Evolutionary conservation across 2,888 invertebrate species (phyloP), one percentile per base, ranked within the genome.

Genomic region (Podotricha telesiphe): DNA sequence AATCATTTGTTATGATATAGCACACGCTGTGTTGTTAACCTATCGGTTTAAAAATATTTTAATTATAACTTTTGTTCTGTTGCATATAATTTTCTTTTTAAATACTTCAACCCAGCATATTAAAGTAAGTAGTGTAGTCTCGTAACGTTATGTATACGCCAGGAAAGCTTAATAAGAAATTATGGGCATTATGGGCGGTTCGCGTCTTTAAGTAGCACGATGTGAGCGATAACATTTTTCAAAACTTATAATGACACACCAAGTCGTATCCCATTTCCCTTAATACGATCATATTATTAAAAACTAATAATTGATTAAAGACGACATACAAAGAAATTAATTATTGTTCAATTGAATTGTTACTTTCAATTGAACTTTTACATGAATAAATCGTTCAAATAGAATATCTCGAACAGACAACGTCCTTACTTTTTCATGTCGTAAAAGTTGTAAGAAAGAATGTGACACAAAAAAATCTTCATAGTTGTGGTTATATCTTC

Each of bases 371-470:
- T 51, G 48, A 15, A 37, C 4, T 37, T 15, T 64, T 53, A 50
- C 20, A 19, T 42, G 10, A 55, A 19, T 34, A 56, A 47, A 47
- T 47, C 15, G n/a, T 65, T 55, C 34, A 56, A 59, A 15, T 61
- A 15, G 45, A 47, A 61, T 34, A 65, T 53, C 19, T 50, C 68
- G 50, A 50, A 65, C 67, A 70, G 68, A 72, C 70, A 68, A 72
- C 56, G 47, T 34, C 76, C 75, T 63, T 65, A 40, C 55, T 77
- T 73, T n/a, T n/a, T 61, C 77, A 76, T 76, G 71, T 82, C 82
- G 78, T 85, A 86, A 84, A 86, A 83, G 83, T 78, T 79, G 77
- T 79, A 76, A 75, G 78, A 75, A 74, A 74, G 74, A 74, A 76
- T 68, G 69, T 75, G 66, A 71, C 73, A 79, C 78, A 80, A 79